Evolutionary conservation across 2,888 invertebrate genomes (phyloP).

Genomic region (Andrena minutula): DNA sequence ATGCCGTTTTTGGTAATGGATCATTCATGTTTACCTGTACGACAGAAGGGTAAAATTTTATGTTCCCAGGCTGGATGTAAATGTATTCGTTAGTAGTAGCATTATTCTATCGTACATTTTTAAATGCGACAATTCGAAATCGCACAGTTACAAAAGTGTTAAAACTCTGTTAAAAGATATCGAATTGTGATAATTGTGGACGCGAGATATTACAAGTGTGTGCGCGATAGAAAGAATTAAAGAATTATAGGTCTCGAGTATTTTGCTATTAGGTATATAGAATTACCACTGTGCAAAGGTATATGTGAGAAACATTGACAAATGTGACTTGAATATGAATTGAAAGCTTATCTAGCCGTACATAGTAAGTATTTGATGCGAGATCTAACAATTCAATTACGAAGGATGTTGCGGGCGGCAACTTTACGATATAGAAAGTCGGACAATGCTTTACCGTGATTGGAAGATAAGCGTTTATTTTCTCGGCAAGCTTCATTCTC

Average conservation of each 20-base stretch:
- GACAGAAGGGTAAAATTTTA: conserved; percentile 39
- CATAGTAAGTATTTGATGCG: not conserved
- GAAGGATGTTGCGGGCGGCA: not conserved
- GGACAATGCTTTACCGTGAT: conserved; percentile 87
- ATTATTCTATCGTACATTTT: conserved; percentile 2
- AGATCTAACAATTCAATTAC: conserved; percentile 16
- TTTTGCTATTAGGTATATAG: not conserved
- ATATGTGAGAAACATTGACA: not conserved
- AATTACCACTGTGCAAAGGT: not conserved
- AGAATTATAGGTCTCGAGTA: not conserved
- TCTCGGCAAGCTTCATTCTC: conserved; percentile 91
- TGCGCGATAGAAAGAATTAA: not conserved
- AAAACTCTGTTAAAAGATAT: not conserved
- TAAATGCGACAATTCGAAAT: no score
- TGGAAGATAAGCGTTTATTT: conserved; percentile 93
- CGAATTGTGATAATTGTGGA: not conserved
- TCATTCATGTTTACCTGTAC: conserved; percentile 85
- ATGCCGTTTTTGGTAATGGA: conserved; percentile 86
- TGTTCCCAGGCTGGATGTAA: conserved; percentile 9
- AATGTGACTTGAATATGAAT: conserved; percentile 8
- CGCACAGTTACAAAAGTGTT: not conserved
- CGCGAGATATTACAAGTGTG: not conserved
- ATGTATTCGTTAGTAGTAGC: not conserved
- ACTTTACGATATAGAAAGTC: conserved; percentile 20
- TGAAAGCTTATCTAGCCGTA: conserved; percentile 14